phyloP scores from a whole-genome alignment of 2,888 invertebrate genomes.

The Stomorhina lunata region DNA sequence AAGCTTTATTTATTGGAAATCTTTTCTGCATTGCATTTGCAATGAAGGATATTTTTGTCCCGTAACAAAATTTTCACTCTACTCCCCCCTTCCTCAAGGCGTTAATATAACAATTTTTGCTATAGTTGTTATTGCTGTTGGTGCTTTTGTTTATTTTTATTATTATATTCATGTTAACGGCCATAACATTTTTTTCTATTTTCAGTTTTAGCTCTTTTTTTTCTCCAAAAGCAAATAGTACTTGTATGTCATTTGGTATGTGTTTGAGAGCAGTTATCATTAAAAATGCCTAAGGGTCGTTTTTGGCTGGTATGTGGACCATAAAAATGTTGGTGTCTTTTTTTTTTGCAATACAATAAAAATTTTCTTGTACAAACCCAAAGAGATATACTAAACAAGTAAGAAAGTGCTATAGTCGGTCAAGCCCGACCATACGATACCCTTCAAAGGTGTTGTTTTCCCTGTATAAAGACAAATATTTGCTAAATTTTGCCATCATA shows the following conservation, averaged over 20 bases:
- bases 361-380: too few relatives aligned
- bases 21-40: too few relatives aligned
- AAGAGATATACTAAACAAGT: too few relatives aligned
- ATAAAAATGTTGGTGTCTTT: conserved; percentile 2
- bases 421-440: too few relatives aligned
- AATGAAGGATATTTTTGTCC: too few relatives aligned
- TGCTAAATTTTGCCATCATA: too few relatives aligned
- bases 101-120: conserved; percentile 15
- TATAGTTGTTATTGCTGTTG: too few relatives aligned
- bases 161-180: background rate
- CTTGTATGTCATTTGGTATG: background rate
- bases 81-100: background rate
- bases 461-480: too few relatives aligned
- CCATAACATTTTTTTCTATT: background rate
- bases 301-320: conserved; percentile 35
- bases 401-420: too few relatives aligned
- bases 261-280: conserved; percentile 14
- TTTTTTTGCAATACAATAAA: background rate
- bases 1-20: too few relatives aligned
- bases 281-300: conserved; percentile 29
- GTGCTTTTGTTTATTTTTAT: conserved; percentile 3
- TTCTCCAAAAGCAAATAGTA: background rate
- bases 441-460: too few relatives aligned
- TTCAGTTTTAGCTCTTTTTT: background rate
- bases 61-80: too few relatives aligned